Percentiles rank a stretch among this genome's conserved stretches.
These are phyloP conservation scores for Entomobrya multifasciata DNA, from an alignment of 2,888 invertebrate genomes.

Conservation along the genomic window DNA sequence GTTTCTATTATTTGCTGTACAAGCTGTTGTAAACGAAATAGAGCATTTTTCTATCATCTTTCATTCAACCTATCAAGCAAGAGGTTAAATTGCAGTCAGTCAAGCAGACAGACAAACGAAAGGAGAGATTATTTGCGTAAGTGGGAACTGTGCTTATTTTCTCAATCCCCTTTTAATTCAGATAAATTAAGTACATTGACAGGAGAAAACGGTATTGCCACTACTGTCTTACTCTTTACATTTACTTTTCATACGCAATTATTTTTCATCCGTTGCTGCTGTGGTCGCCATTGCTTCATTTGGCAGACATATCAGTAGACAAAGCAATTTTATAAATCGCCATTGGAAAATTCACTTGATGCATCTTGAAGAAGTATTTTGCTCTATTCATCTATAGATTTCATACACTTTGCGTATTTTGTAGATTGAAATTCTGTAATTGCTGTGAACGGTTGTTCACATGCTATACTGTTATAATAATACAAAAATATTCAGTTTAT, in stretches of 20 bases:
- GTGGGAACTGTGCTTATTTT: constrained; percentile 23
- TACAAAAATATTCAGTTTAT: constrained; percentile 21
- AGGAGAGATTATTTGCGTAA: constrained; percentile 14
- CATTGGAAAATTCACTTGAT: constrained; percentile 49
- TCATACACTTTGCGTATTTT: constrained; percentile 1
- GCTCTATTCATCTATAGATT: too few species aligned
- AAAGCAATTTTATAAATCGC: constrained; percentile 11
- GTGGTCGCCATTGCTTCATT: too few species aligned
- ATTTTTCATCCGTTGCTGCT: too few species aligned
- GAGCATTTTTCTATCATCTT: background rate
- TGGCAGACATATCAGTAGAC: constrained; percentile 6
- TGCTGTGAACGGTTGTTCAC: background rate
- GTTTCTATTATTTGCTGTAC: background rate
- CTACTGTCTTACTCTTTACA: constrained; percentile 62
- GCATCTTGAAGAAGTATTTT: constrained; percentile 38
- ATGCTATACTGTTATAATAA: constrained; percentile 22
- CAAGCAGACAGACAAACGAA: constrained; percentile 27
- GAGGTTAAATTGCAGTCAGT: constrained; percentile 56
- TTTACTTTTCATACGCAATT: constrained; percentile 17
- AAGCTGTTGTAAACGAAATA: background rate
- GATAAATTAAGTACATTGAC: constrained; percentile 60
- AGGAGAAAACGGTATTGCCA: constrained; percentile 62
- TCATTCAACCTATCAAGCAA: constrained; percentile 1
- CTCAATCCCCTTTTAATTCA: constrained; percentile 61
- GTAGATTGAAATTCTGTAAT: background rate